Evolutionary conservation across 2,888 invertebrate species (phyloP).

Genomic region (Cantharis lateralis): DNA sequence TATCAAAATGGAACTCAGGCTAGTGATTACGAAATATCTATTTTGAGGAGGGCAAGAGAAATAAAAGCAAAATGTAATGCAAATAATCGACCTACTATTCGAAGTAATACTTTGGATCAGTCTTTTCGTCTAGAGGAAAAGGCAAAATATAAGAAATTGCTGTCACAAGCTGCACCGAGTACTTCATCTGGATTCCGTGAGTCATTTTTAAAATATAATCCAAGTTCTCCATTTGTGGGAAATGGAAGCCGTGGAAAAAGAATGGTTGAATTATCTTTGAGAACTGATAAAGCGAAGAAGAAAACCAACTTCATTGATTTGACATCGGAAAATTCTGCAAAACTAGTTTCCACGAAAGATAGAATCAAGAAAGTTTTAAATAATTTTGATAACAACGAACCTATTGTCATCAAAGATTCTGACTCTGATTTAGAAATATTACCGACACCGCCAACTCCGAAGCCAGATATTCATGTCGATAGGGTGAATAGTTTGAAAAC

Average conservation of each 20-base stretch:
- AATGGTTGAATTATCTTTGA: slow-evolving; percentile 34
- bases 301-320: slow-evolving; percentile 29
- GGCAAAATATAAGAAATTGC: slow-evolving; percentile 60
- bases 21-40: slow-evolving; percentile 3
- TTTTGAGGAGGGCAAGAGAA: slow-evolving; percentile 13
- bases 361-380: slow-evolving; percentile 46
- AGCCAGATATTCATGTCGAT: slow-evolving; percentile 51
- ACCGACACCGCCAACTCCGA: slow-evolving; percentile 50
- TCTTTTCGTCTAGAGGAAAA: slow-evolving; percentile 64
- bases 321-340: slow-evolving; percentile 19
- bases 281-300: neutral
- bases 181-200: slow-evolving; percentile 31
- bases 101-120: slow-evolving; percentile 54
- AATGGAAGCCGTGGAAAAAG: slow-evolving; percentile 22
- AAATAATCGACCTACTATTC: neutral
- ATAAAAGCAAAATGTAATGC: slow-evolving; percentile 6
- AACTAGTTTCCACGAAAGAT: slow-evolving; percentile 43
- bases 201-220: slow-evolving; percentile 42
- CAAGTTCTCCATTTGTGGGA: slow-evolving; percentile 41
- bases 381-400: slow-evolving; percentile 42
- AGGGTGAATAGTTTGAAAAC: slow-evolving; percentile 63
- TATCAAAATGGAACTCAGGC: slow-evolving; percentile 10
- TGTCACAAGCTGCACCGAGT: slow-evolving; percentile 52
- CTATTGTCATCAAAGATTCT: slow-evolving; percentile 47
- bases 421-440: slow-evolving; percentile 52